Evolutionary conservation across 2,888 invertebrate genomes (phyloP).

Genomic region (Athetis lepigone): DNA sequence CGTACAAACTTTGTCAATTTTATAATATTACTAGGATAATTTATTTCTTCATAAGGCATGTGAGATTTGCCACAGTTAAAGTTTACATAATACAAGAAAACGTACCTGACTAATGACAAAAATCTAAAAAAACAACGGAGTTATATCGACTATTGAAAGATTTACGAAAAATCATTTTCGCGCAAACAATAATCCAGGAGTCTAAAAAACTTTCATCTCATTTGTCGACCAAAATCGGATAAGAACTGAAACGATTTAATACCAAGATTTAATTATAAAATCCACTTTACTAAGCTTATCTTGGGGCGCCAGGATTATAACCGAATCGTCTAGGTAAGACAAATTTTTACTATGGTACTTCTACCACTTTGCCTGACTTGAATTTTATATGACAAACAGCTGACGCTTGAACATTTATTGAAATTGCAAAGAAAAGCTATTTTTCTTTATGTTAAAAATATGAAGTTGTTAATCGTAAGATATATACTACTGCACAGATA

Average conservation of each 20-base stretch:
- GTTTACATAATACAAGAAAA: too few species aligned
- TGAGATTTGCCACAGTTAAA: too few species aligned
- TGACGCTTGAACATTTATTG: conserved; percentile 5
- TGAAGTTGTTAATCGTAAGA: too few species aligned
- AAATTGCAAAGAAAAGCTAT: neutral
- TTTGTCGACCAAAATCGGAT: neutral
- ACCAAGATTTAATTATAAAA: conserved; percentile 28
- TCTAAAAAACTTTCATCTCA: neutral
- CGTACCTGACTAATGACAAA: too few species aligned
- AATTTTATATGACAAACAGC: conserved; percentile 26
- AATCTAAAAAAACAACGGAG: too few species aligned
- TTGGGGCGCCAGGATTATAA: conserved; percentile 13
- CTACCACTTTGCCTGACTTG: neutral
- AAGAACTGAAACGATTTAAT: conserved; percentile 16
- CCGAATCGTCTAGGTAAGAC: conserved; percentile 14
- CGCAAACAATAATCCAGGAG: neutral
- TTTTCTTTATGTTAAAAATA: too few species aligned
- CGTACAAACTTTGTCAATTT: too few species aligned
- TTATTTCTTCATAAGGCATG: too few species aligned
- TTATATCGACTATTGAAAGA: neutral
- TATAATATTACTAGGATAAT: too few species aligned
- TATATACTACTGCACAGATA: too few species aligned
- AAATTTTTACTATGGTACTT: conserved; percentile 10
- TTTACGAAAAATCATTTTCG: neutral
- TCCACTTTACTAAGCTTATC: conserved; percentile 12